A percentile compares a stretch with the other conserved stretches of the same genome.
These are phyloP conservation scores for Azemiops feae DNA, from an alignment of 2,113 vertebrate genomes.

Conservation along the genomic window DNA sequence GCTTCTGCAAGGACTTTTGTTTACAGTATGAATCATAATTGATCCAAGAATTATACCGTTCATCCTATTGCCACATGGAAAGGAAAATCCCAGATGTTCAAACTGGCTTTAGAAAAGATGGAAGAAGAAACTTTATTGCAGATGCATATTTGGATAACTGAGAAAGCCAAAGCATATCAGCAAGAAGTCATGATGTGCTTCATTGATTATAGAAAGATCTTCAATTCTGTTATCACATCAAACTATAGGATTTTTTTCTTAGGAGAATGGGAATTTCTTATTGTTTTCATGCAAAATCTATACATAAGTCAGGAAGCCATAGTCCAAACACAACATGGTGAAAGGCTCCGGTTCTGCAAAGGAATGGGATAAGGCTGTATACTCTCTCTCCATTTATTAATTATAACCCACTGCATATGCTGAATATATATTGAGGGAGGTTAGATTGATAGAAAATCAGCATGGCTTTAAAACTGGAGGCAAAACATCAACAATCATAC, in stretches of 20 bases:
- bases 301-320: neutral
- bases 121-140: neutral
- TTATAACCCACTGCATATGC: neutral
- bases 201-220: neutral
- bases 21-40: neutral
- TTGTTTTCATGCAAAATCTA: neutral
- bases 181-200: neutral
- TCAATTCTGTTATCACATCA: neutral
- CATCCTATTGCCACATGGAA: neutral
- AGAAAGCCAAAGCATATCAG: neutral
- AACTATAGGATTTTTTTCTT: neutral
- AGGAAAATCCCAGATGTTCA: neutral
- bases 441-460: neutral
- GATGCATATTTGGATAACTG: neutral
- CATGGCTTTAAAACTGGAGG: neutral
- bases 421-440: neutral
- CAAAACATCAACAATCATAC: neutral
- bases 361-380: neutral
- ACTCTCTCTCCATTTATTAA: neutral
- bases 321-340: neutral
- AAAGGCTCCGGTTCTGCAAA: neutral
- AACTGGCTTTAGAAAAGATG: neutral
- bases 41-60: neutral
- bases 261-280: neutral
- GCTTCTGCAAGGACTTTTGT: neutral